Evolutionary conservation across 2,797 vertebrate genomes (phyloP).

Genomic region (Sebastes itinus): DNA sequence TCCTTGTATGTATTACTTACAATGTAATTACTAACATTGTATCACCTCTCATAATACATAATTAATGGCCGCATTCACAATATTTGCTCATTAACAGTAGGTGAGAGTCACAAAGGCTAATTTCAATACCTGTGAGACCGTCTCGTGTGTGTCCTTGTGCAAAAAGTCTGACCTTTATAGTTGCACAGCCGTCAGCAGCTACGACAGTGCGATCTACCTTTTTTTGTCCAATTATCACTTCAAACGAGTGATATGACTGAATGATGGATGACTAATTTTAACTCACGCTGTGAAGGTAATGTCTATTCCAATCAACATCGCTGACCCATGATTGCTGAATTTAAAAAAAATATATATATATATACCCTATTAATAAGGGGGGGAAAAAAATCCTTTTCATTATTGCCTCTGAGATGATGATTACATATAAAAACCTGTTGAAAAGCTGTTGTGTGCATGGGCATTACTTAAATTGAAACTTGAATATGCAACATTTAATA

Average conservation of each 20-base stretch:
- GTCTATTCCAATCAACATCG: constrained; percentile 19
- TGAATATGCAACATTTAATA: constrained; percentile 6
- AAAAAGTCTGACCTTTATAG: constrained; percentile 39
- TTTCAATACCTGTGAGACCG: constrained; percentile 3
- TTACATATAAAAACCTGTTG: background rate
- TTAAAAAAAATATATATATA: background rate
- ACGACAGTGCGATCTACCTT: background rate
- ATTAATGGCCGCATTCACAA: background rate
- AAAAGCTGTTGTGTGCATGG: background rate
- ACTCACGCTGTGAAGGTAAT: constrained; percentile 5
- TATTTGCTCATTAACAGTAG: background rate
- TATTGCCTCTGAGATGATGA: background rate
- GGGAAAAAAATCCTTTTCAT: background rate
- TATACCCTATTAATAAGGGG: background rate
- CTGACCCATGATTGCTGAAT: constrained; percentile 1
- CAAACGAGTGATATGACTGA: constrained; percentile 31
- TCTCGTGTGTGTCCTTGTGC: constrained; percentile 15
- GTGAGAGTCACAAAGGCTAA: background rate
- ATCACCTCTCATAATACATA: background rate
- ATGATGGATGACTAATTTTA: constrained; percentile 18
- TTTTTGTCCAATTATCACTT: constrained; percentile 51
- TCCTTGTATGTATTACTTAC: no score
- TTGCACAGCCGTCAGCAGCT: constrained; percentile 38
- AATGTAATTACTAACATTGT: background rate
- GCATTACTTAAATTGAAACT: background rate